These are phyloP conservation scores for Oophaga sylvatica DNA, from an alignment of 2,797 vertebrate species.

Conservation along the genomic window DNA sequence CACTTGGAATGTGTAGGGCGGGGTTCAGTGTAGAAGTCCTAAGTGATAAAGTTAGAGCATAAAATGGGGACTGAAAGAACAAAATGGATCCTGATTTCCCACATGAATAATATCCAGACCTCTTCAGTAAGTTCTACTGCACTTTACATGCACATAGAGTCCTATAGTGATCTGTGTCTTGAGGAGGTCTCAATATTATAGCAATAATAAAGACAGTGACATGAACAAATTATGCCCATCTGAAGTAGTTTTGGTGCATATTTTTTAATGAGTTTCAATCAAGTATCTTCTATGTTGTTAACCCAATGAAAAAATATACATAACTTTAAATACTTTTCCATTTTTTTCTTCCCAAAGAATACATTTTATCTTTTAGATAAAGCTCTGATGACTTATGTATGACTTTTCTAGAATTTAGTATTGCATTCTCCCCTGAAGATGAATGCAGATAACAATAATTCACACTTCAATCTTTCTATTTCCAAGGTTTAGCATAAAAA, in stretches of 20 bases:
- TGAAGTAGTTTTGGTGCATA: neutral
- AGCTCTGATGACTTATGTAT: conserved; percentile 29
- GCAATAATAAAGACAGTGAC: neutral
- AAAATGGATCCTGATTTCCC: no score
- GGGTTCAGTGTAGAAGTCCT: no score
- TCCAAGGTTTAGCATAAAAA: conserved; percentile 53
- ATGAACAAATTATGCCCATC: neutral
- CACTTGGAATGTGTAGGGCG: no score
- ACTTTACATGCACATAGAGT: no score
- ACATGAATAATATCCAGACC: no score
- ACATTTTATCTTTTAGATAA: conserved; percentile 31
- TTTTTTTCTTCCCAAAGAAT: neutral
- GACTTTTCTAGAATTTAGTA: conserved; percentile 47
- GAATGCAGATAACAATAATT: conserved; percentile 57
- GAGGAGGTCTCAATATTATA: neutral
- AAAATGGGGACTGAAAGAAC: no score
- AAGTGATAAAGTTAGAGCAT: no score
- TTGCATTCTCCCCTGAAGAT: conserved; percentile 38
- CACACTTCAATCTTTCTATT: conserved; percentile 54
- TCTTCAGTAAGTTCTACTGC: no score
- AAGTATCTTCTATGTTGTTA: neutral
- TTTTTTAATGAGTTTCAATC: neutral
- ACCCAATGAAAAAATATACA: neutral
- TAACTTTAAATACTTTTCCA: neutral
- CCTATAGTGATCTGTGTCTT: no score